Base-by-base conservation (phyloP, 2,888 invertebrate genomes). In the Anoplius nigerrimus region DNA sequence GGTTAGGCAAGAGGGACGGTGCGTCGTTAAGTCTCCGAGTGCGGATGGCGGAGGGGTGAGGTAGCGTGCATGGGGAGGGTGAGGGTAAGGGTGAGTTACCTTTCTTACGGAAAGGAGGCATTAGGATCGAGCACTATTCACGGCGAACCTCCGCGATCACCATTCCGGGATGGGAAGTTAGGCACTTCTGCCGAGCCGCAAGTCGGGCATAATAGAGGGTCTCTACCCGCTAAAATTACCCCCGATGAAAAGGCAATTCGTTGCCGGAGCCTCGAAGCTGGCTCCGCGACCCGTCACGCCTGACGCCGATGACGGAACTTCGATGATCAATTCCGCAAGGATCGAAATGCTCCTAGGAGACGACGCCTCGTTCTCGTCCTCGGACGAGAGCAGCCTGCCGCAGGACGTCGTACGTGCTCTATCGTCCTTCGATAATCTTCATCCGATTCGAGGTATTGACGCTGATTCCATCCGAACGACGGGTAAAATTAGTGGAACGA, bases 51-150 rank as follows among this genome's bases (percentile, higher is more conserved):
- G n/a, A n/a, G n/a, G 69, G 64, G 61, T 20, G 57, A 66, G 34
- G 11, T 11, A 13, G 11, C 34, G 4, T 34, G 60, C 42, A n/a
- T n/a, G n/a, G n/a, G n/a, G n/a, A n/a, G n/a, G n/a, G n/a, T n/a
- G n/a, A n/a, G n/a, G n/a, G n/a, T n/a, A n/a, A n/a, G n/a, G n/a
- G 63, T 61, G 59, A 67, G 71, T 63, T 68, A 69, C 67, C 79
- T 79, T 78, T 78, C 79, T 78, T 79, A 71, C 46, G 67, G 16
- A 18, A 2, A 34, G 6, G 6, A 57, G 54, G 64, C 67, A 75
- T 71, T 70, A 74, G 62, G 18, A 43, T 43, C 24, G 55, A 42
- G 46, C 52, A 63, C 46, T 54, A 72, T 79, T 76, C 70, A 74
- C 54, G 53, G 66, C 13, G 61, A 70, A 79, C 66, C 71, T 65